Base-by-base conservation (phyloP, 2,888 invertebrate genomes). In the Pristionchus entomophagus region DNA sequence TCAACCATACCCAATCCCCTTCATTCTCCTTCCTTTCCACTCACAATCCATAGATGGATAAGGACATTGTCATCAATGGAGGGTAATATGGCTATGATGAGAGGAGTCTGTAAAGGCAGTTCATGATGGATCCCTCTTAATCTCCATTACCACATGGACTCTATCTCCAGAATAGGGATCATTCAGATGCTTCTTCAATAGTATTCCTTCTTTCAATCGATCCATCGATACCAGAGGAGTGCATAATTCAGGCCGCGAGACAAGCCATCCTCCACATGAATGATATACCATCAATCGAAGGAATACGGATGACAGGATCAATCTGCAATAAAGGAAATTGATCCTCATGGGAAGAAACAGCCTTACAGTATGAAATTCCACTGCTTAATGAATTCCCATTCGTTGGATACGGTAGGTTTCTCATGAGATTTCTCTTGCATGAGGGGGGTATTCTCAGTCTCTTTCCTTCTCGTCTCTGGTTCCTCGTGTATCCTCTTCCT, bases 201-300 rank as follows among this genome's bases (percentile, higher is more conserved):
- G 62, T 26, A 83, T 38, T 45, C 41, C 83, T 62, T 83, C 83
- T 49, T 62, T 62, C 29, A 83, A 83, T 38, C 51, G 81, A 81
- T 83, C 65, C 14, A 83, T 85, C 19, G 87, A 80, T n/a, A 82
- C 82, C 2, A 88, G 56, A 29, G 88, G 88, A 38, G 87, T 85
- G 4, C 84, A 49, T n/a, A 87, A 45, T 78, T 88, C 87, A 17
- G 85, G 86, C n/a, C 86, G 78, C 4, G 53, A 26, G 22, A 35
- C 26, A 2, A 88, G 62, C 45, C 65, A 87, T 19, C 53, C 73
- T 26, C 56, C 65, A 81, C 53, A 51, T 22, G 53, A 81, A 22
- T 81, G 29, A 38, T 53, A 81, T 4, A 81, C 17, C 14, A 81
- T 81, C 4, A 81, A 51, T 38, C 81, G 81, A 56, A 53, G 22